A percentile compares a stretch with the other conserved stretches of the same genome.
Conservation (phyloP, 2,113 vertebrate genomes). For the Coptodon rendalli region DNA sequence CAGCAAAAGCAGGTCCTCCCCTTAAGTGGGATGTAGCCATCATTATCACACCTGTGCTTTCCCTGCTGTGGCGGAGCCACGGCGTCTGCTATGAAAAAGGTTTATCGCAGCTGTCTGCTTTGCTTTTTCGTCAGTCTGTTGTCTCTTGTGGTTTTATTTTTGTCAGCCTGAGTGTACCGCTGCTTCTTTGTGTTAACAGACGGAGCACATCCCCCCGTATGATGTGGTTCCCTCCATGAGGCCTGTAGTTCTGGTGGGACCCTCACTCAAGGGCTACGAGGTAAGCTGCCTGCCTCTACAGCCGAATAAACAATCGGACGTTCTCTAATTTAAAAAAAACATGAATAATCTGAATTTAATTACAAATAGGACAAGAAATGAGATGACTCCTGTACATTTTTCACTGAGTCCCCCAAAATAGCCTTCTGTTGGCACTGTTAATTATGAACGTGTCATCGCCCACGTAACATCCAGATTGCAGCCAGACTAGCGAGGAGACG, state of each 20-base stretch:
- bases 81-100: not conserved
- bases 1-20: not conserved
- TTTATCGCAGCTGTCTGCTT: not conserved
- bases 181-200: constrained; percentile 64
- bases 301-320: not conserved
- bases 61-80: not conserved
- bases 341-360: not conserved
- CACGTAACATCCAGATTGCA: constrained; percentile 23
- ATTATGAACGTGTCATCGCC: constrained; percentile 11
- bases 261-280: constrained; percentile 94
- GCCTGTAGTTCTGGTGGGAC: constrained; percentile 92
- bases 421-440: not conserved
- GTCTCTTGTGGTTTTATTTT: not conserved
- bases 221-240: constrained; percentile 97
- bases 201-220: constrained; percentile 88
- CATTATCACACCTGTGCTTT: not conserved
- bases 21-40: not conserved
- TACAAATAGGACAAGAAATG: not conserved
- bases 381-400: not conserved
- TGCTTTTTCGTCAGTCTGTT: not conserved
- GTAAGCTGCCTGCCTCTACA: constrained; percentile 56
- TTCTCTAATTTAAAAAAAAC: not conserved
- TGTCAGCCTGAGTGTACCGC: not conserved
- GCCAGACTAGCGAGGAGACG: constrained; percentile 12
- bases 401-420: not conserved